A percentile compares a stretch with the other conserved stretches of the same genome.
Evolutionary conservation across 2,797 vertebrate species (phyloP).

Genomic region (Sebastolobus alascanus): DNA sequence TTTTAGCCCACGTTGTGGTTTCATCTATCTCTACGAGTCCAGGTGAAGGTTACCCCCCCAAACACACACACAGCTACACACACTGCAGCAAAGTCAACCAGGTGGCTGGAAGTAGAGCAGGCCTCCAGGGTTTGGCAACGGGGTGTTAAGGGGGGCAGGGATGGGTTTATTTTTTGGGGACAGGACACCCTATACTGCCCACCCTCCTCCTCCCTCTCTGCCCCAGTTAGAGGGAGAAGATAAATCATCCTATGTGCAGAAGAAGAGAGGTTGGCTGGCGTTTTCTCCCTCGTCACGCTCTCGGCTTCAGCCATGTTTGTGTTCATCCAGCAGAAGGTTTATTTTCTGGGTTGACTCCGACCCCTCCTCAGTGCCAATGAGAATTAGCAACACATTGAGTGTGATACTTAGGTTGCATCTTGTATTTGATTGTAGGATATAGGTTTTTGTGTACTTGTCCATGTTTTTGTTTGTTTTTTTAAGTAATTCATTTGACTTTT

Average conservation of each 20-base stretch:
- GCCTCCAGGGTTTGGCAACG: conserved; percentile 74
- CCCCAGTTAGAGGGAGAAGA: conserved; percentile 77
- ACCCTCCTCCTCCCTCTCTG: conserved; percentile 44
- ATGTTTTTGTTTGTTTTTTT: background rate
- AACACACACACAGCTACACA: conserved; percentile 29
- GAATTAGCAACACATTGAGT: background rate
- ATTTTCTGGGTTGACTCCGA: conserved; percentile 48
- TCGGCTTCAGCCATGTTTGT: conserved; percentile 44
- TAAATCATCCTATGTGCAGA: conserved; percentile 76
- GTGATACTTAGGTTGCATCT: background rate
- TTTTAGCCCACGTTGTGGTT: conserved; percentile 45
- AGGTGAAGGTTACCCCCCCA: conserved; percentile 59
- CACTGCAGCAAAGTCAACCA: conserved; percentile 77
- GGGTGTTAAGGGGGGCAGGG: conserved; percentile 36
- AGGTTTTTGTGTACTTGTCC: background rate
- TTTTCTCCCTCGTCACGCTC: conserved; percentile 42
- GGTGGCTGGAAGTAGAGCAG: conserved; percentile 83
- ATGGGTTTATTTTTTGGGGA: conserved; percentile 34
- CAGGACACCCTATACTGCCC: conserved; percentile 72
- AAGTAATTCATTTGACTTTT: background rate
- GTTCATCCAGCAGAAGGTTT: conserved; percentile 43
- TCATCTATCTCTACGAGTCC: conserved; percentile 43
- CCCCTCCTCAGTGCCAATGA: conserved; percentile 13
- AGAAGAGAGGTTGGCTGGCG: conserved; percentile 62
- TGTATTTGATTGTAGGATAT: conserved; percentile 7